These are phyloP conservation scores for Macrotis lagotis DNA, from an alignment of 2,113 vertebrate genomes.

Conservation along the genomic window DNA sequence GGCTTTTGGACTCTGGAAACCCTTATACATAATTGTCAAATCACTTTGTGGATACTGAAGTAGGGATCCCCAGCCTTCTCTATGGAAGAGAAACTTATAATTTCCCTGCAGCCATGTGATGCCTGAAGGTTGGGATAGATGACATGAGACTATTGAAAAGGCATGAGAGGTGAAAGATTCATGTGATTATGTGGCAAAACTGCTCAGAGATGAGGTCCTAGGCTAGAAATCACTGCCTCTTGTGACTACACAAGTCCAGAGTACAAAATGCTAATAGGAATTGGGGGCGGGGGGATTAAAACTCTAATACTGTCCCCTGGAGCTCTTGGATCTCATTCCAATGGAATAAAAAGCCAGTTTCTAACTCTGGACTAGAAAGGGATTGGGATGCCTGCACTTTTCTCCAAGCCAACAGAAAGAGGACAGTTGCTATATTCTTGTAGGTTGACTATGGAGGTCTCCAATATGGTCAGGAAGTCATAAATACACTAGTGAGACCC, in stretches of 20 bases:
- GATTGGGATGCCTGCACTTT: background rate
- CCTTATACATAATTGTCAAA: background rate
- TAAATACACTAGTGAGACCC: too few relatives aligned
- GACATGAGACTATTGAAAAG: background rate
- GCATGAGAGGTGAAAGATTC: background rate
- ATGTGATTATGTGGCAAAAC: background rate
- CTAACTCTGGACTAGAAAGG: background rate
- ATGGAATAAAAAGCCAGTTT: too few relatives aligned
- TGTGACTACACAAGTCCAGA: background rate
- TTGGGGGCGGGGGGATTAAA: background rate
- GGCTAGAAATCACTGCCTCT: background rate
- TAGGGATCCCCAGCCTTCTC: background rate
- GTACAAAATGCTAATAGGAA: too few relatives aligned
- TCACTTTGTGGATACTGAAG: background rate
- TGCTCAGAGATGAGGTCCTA: background rate
- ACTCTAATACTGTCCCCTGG: background rate
- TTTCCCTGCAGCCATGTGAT: background rate
- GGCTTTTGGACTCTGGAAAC: too few relatives aligned
- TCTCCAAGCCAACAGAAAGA: background rate
- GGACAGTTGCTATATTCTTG: background rate
- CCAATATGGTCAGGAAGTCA: background rate
- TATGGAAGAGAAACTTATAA: background rate
- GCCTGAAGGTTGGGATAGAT: background rate
- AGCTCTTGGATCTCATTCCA: background rate
- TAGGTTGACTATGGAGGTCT: background rate